These are phyloP conservation scores for Manis javanica DNA, from an alignment of 2,797 vertebrate species.

Conservation along the genomic window DNA sequence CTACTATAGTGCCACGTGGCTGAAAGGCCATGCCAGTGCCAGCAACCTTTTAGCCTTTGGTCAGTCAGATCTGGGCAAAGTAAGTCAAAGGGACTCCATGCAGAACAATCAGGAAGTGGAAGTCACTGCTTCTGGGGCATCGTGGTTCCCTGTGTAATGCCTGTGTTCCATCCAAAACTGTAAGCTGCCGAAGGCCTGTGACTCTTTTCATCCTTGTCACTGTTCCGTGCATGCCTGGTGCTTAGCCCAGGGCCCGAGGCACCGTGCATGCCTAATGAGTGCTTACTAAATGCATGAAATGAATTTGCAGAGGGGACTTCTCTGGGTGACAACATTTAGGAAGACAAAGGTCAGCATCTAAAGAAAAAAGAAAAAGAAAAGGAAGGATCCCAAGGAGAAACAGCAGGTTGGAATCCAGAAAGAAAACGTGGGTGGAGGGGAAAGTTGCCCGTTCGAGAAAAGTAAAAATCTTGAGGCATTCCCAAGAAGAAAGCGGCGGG, in stretches of 20 bases:
- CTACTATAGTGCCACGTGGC: too few relatives aligned
- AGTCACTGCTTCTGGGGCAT: background rate
- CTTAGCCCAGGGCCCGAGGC: background rate
- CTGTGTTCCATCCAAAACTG: background rate
- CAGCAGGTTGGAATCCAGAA: conserved; percentile 62
- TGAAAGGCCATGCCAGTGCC: background rate
- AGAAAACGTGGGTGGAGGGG: conserved; percentile 58
- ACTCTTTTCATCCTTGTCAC: background rate
- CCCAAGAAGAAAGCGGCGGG: conserved; percentile 50
- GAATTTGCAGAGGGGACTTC: background rate
- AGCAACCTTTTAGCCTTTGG: background rate
- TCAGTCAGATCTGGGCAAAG: background rate
- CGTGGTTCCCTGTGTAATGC: background rate
- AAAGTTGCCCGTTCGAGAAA: conserved; percentile 42
- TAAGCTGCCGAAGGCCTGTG: background rate
- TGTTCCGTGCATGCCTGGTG: background rate
- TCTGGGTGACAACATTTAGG: background rate
- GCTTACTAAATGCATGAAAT: background rate
- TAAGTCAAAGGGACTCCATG: background rate
- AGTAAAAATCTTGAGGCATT: conserved; percentile 61
- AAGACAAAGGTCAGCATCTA: background rate
- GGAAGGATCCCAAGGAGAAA: background rate
- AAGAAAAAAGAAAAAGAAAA: background rate
- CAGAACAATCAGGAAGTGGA: background rate
- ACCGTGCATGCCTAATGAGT: accelerated